These are phyloP conservation scores for Pteropus rufus DNA, from an alignment of 2,797 vertebrate genomes.

Conservation along the genomic window DNA sequence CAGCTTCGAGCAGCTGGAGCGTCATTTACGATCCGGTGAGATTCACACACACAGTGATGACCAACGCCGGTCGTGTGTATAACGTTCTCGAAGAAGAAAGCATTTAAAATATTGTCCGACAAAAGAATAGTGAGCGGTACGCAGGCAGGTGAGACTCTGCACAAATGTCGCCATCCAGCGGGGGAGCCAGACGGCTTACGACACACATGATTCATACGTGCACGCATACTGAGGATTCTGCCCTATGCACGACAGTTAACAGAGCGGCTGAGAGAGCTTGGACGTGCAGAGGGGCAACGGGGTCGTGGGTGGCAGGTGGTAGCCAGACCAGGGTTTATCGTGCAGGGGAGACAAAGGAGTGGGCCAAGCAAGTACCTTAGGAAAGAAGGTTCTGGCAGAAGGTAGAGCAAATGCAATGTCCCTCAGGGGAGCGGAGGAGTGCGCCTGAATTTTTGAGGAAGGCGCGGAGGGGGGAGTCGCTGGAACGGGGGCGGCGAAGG, in stretches of 20 bases:
- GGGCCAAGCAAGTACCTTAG: neutral
- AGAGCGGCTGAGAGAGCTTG: neutral
- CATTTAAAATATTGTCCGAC: neutral
- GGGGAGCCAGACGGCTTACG: neutral
- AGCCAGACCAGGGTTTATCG: neutral
- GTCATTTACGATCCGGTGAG: neutral
- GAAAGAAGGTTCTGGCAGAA: neutral
- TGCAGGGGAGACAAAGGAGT: neutral
- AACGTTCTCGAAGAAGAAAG: neutral
- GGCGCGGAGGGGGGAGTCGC: neutral
- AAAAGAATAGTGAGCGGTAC: neutral
- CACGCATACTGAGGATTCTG: too few relatives aligned
- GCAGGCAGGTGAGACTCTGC: neutral
- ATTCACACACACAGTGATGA: neutral
- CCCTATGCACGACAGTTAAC: neutral
- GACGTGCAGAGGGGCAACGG: rapidly evolving
- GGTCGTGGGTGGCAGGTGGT: too few relatives aligned
- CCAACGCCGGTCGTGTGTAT: neutral
- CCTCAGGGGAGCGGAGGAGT: neutral
- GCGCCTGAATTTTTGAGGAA: neutral
- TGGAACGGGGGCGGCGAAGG: too few relatives aligned
- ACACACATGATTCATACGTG: neutral
- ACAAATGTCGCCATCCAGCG: neutral
- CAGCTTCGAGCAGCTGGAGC: neutral
- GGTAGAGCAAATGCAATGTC: neutral